Evolutionary conservation across 2,113 vertebrate species (phyloP).

Genomic region (Hemichromis elongatus): DNA sequence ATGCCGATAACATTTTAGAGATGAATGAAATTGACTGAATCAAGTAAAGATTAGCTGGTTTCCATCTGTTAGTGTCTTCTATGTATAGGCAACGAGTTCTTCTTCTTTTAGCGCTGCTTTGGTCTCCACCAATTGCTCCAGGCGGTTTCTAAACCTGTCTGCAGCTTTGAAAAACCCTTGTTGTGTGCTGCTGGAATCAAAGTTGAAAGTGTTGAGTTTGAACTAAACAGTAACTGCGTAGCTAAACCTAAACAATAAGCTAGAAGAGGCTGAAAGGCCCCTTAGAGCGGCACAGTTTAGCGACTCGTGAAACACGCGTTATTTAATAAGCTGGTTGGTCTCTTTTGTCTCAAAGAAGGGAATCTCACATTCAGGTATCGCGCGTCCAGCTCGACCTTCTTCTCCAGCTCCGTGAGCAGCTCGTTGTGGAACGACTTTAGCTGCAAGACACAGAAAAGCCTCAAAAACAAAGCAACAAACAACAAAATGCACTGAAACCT

Average conservation of each 20-base stretch:
- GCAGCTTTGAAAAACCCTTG: not conserved
- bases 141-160: not conserved
- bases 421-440: conserved; percentile 97
- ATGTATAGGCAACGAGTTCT: not conserved
- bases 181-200: not conserved
- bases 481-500: not conserved
- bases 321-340: too few relatives aligned
- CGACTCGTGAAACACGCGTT: not conserved
- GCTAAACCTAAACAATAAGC: not conserved
- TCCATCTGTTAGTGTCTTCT: not conserved
- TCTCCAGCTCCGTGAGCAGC: conserved; percentile 92
- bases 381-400: conserved; percentile 97
- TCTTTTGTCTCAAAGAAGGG: too few relatives aligned
- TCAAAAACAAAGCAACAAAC: not conserved
- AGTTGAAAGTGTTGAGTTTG: not conserved
- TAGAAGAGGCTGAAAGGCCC: not conserved
- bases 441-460: conserved; percentile 62
- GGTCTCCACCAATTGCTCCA: not conserved
- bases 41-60: not conserved
- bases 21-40: not conserved
- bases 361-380: conserved; percentile 91
- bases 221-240: not conserved
- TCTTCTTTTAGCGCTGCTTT: not conserved
- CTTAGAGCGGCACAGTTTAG: not conserved
- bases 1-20: not conserved